Conservation (phyloP, 2,113 vertebrate genomes). For the Bujurquina vittata region DNA sequence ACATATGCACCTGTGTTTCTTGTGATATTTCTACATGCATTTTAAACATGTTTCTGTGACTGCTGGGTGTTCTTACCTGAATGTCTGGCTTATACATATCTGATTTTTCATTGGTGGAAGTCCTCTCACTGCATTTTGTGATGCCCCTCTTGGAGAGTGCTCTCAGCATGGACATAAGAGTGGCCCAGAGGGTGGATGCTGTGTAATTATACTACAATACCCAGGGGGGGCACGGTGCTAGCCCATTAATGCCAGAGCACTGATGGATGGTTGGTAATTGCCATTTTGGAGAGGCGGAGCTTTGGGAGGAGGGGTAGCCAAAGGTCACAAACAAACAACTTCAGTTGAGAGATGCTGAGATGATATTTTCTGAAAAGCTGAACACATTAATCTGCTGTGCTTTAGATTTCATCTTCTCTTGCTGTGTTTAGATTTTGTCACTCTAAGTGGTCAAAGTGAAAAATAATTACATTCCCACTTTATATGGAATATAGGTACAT, state of each 20-base stretch:
- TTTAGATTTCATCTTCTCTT: neutral
- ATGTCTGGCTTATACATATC: constrained; percentile 14
- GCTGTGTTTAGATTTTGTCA: neutral
- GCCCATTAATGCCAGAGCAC: constrained; percentile 57
- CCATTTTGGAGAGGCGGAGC: constrained; percentile 27
- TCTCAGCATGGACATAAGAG: constrained; percentile 42
- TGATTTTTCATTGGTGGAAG: neutral
- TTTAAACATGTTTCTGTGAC: neutral
- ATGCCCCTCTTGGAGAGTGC: constrained; percentile 27
- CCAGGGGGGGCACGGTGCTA: constrained; percentile 39
- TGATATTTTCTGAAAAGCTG: neutral
- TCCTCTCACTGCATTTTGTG: neutral
- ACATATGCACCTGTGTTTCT: constrained; percentile 9
- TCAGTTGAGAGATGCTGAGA: constrained; percentile 24
- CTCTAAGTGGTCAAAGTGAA: neutral
- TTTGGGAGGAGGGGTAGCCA: constrained; percentile 15
- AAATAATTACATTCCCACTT: neutral
- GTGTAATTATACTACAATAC: constrained; percentile 72
- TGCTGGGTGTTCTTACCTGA: neutral
- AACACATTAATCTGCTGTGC: neutral
- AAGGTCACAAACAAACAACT: constrained; percentile 42
- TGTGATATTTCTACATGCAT: constrained; percentile 15
- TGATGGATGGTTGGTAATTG: constrained; percentile 69
- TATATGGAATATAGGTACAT: neutral
- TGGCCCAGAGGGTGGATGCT: constrained; percentile 50